Evolutionary conservation across 2,888 invertebrate genomes (phyloP).

Genomic region (Machimus rusticus): DNA sequence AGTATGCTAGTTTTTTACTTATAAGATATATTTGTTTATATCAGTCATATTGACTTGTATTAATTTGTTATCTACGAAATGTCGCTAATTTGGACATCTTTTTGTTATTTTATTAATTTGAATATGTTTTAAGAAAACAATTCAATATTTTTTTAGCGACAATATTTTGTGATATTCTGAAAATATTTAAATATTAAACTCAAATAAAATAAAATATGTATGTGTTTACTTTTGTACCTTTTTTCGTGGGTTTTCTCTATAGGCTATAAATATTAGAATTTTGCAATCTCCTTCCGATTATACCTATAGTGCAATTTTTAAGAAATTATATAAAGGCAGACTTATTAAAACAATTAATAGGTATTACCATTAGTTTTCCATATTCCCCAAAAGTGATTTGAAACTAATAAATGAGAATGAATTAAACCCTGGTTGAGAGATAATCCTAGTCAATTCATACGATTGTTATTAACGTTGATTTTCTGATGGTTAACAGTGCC

Average conservation of each 20-base stretch:
- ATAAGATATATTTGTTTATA: conserved; percentile 4
- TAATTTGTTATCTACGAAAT: conserved; percentile 3
- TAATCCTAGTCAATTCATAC: too few relatives aligned
- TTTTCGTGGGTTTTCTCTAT: background rate
- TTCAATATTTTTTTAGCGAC: background rate
- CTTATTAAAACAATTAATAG: too few relatives aligned
- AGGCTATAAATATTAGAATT: too few relatives aligned
- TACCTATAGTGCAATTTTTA: too few relatives aligned
- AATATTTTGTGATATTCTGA: conserved; percentile 5
- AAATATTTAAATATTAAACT: background rate
- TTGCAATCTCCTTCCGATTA: too few relatives aligned
- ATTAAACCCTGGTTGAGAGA: too few relatives aligned
- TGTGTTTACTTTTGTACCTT: background rate
- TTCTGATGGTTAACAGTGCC: too few relatives aligned
- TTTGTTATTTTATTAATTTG: background rate
- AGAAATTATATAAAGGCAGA: too few relatives aligned
- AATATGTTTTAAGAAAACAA: background rate
- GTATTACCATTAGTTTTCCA: too few relatives aligned
- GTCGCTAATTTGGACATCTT: background rate
- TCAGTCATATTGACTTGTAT: conserved; percentile 33
- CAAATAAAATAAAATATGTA: background rate
- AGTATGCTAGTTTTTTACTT: background rate
- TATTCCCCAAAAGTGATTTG: too few relatives aligned
- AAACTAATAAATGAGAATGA: too few relatives aligned
- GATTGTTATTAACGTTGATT: too few relatives aligned